Evolutionary conservation across 2,888 invertebrate species (phyloP).

Genomic region (Lobophora halterata): DNA sequence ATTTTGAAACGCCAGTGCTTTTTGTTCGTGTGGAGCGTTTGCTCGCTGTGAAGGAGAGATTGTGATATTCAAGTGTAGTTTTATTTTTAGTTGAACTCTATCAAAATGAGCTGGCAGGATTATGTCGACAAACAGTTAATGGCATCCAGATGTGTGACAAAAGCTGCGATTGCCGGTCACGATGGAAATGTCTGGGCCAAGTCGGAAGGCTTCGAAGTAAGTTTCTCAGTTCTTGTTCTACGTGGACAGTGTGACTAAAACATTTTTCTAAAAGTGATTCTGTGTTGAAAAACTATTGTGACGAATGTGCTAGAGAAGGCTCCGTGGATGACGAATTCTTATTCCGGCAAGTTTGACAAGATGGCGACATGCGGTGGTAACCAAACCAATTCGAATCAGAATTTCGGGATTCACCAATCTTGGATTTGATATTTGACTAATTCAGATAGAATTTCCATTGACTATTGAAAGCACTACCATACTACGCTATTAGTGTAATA

Average conservation of each 20-base stretch:
- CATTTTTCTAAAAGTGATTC: conserved; percentile 31
- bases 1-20: conserved; percentile 80
- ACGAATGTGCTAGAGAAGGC: conserved; percentile 41
- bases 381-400: conserved; percentile 52
- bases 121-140: conserved; percentile 98
- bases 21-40: conserved; percentile 80
- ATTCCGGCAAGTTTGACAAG: conserved; percentile 75
- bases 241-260: conserved; percentile 53
- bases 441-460: no score
- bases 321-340: conserved; percentile 60
- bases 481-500: no score
- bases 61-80: conserved; percentile 78
- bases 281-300: conserved; percentile 45
- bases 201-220: conserved; percentile 96
- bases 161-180: conserved; percentile 97
- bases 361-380: conserved; percentile 78
- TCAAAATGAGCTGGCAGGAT: conserved; percentile 98
- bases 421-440: conserved; percentile 1
- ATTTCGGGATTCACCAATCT: conserved; percentile 29
- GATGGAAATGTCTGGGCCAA: conserved; percentile 98
- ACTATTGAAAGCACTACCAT: no score
- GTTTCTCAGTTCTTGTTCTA: conserved; percentile 69
- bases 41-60: conserved; percentile 75
- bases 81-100: conserved; percentile 76
- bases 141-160: conserved; percentile 96